Evolutionary conservation across 2,113 vertebrate species (phyloP).

Genomic region (Muscicapa adusta): DNA sequence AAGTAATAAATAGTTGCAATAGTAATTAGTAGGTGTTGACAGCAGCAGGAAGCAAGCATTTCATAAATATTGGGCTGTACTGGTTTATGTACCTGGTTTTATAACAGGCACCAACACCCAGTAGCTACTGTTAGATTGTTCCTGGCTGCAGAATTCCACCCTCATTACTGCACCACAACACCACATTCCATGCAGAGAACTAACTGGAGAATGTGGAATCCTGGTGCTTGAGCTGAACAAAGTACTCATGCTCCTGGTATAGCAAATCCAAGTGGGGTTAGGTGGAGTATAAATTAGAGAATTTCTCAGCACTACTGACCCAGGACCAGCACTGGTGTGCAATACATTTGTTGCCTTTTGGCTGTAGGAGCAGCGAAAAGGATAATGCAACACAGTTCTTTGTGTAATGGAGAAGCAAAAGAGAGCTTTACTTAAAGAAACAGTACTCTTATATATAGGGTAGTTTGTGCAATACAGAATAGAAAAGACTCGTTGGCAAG

Average conservation of each 20-base stretch:
- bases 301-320: neutral
- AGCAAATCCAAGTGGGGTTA: neutral
- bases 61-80: neutral
- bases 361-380: no score
- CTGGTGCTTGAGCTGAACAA: neutral
- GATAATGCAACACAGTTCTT: no score
- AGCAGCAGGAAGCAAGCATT: neutral
- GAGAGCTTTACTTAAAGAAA: no score
- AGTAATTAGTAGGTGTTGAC: neutral
- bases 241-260: accelerated
- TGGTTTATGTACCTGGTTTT: neutral
- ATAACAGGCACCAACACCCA: neutral
- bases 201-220: accelerated
- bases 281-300: accelerated
- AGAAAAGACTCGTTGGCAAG: no score
- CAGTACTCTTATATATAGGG: no score
- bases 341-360: no score
- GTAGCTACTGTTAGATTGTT: neutral
- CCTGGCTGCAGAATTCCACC: neutral
- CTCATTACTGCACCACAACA: neutral
- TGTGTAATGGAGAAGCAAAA: no score
- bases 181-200: neutral
- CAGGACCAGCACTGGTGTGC: neutral
- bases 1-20: neutral
- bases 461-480: no score